A percentile compares a stretch with the other conserved stretches of the same genome.
These are phyloP conservation scores for Canis aureus DNA, from an alignment of 2,113 vertebrate genomes.

Conservation along the genomic window DNA sequence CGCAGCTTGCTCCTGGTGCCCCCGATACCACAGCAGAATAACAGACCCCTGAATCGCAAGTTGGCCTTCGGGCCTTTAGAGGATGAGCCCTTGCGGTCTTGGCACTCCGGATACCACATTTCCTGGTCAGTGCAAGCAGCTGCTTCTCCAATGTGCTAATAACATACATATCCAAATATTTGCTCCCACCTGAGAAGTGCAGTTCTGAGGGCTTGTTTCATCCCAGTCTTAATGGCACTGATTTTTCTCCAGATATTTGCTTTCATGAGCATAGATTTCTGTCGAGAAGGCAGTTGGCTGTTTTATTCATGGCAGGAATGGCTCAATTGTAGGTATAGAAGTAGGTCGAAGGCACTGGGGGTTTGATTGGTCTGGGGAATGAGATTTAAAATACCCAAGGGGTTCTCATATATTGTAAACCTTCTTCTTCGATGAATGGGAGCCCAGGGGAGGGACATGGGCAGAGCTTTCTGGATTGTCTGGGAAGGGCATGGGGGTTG, in stretches of 20 bases:
- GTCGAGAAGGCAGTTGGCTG: not conserved
- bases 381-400: not conserved
- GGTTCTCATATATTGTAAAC: not conserved
- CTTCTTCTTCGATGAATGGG: not conserved
- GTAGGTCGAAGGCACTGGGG: not conserved
- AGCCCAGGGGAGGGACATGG: not conserved
- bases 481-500: not conserved
- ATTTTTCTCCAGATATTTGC: not conserved
- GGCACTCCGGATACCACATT: not conserved
- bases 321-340: not conserved
- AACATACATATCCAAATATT: not conserved
- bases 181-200: not conserved
- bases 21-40: not conserved
- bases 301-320: not conserved
- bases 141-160: not conserved
- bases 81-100: not conserved
- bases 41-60: not conserved
- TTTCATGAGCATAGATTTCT: conserved; percentile 24
- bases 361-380: not conserved
- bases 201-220: not conserved
- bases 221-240: not conserved
- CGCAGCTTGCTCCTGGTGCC: not conserved
- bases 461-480: not conserved
- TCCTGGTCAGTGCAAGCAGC: not conserved
- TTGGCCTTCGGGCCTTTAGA: not conserved